Base-by-base conservation (phyloP, 2,113 vertebrate genomes). In the Xyliphius kryptos region DNA sequence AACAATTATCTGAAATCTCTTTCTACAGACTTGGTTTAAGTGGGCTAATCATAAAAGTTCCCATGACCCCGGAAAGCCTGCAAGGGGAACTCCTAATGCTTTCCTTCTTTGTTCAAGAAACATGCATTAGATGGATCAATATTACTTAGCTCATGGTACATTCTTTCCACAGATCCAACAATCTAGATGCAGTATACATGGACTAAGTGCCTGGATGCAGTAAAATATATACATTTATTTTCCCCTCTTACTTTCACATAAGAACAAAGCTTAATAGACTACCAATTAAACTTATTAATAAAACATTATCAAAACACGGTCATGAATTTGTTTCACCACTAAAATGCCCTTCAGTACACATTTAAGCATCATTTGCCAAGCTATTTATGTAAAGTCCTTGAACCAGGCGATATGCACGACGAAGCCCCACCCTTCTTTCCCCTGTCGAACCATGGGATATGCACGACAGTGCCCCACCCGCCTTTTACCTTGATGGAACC, bases 71-170 rank as follows among this genome's bases (percentile, higher is more conserved):
- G 57, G 20, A n/a, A 57, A 32, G 14, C 16, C 32, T 43, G 48
- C 52, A 13, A 14, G 10, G 3, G 20, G 19, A 61, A 51, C 21
- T 48, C 10, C 54, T 36, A 53, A 48, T 54, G 32, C 61, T 58
- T 67, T 36, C 13, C 26, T 54, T 21, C 13, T 14, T 49, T 36
- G 54, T 49, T 14, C 14, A 19, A 62, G 51, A 40, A 41, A 38
- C 6, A 12, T 16, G n/a, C 36, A 68, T 67, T 49, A 63, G 50
- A 15, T 2, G n/a, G 20, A 72, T 60, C 61, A 13, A 68, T 68
- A 63, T 41, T 36, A 63, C 43, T 63, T 32, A 15, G 20, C 53
- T 57, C 37, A n/a, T 48, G 17, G 40, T 26, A 66, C 16, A 37
- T 15, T 21, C 22, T 44, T 36, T 6, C 13, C 40, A 56, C 47